Percentiles rank a stretch among this genome's conserved stretches.
Conservation (phyloP, 2,113 vertebrate species). For the Caretta caretta region DNA sequence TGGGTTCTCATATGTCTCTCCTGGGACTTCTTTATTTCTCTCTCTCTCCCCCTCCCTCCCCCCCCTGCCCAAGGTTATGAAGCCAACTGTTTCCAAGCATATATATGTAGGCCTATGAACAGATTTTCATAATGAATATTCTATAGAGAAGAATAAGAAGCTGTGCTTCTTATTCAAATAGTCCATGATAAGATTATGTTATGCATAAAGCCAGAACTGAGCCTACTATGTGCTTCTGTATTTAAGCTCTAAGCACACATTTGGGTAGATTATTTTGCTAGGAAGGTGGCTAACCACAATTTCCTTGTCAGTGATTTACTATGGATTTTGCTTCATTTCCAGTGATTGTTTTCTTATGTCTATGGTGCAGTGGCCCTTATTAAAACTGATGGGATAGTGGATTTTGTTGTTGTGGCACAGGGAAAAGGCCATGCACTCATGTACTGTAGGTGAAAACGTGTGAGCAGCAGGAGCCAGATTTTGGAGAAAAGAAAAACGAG, state of each 20-base stretch:
- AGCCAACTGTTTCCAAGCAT: slow-evolving; percentile 64
- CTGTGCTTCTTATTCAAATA: background rate
- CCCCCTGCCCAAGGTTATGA: slow-evolving; percentile 54
- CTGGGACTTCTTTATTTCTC: slow-evolving; percentile 64
- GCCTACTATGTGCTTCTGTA: rapidly evolving
- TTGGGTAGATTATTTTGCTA: background rate
- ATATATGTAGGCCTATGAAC: background rate
- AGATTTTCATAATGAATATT: slow-evolving; percentile 48
- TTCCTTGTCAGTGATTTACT: background rate
- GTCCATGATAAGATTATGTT: background rate
- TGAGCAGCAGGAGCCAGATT: background rate
- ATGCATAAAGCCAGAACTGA: background rate
- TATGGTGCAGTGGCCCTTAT: background rate
- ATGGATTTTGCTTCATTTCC: background rate
- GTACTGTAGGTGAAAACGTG: rapidly evolving
- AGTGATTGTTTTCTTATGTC: background rate
- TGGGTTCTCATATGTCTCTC: slow-evolving; percentile 56
- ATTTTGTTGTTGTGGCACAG: background rate
- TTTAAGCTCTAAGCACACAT: background rate
- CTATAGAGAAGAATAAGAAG: background rate
- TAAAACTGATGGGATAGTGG: background rate
- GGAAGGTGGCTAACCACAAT: background rate
- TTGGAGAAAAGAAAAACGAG: background rate
- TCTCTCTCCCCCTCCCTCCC: background rate
- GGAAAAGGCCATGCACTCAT: background rate